Evolutionary conservation across 1,140 invertebrate species (phyloP).

Genomic region (Prorops nasuta): DNA sequence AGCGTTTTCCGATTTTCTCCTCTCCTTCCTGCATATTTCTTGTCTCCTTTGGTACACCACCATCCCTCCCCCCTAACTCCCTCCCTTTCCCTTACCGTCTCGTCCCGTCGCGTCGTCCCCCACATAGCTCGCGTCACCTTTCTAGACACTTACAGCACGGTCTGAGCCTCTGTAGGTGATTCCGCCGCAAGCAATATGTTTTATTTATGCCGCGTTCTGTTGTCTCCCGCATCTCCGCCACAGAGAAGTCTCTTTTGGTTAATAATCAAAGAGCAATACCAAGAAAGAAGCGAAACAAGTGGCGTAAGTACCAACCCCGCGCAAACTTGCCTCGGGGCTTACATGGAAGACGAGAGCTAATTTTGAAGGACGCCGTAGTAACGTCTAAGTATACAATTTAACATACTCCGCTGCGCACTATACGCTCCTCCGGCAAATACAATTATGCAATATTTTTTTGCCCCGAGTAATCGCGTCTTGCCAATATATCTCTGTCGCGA

Average conservation of each 20-base stretch:
- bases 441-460: too few relatives aligned
- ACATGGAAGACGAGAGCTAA: background rate
- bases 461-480: too few relatives aligned
- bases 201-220: conserved; percentile 41
- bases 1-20: conserved; percentile 2
- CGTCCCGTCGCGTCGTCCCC: too few relatives aligned
- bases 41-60: background rate
- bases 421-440: too few relatives aligned
- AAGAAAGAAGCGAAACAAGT: background rate
- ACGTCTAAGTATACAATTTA: too few relatives aligned
- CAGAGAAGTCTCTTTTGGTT: conserved; percentile 20
- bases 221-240: conserved; percentile 18
- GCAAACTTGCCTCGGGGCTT: background rate
- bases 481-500: too few relatives aligned
- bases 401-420: too few relatives aligned
- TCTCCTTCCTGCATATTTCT: conserved; percentile 3
- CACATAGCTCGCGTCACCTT: too few relatives aligned
- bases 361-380: too few relatives aligned
- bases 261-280: conserved; percentile 21
- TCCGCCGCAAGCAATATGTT: conserved; percentile 43
- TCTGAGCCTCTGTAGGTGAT: conserved; percentile 37
- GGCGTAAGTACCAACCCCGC: too few relatives aligned
- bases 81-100: background rate
- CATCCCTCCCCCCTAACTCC: background rate
- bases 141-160: too few relatives aligned